phyloP scores from a whole-genome alignment of 2,113 vertebrate genomes.

The Pithys albifrons region DNA sequence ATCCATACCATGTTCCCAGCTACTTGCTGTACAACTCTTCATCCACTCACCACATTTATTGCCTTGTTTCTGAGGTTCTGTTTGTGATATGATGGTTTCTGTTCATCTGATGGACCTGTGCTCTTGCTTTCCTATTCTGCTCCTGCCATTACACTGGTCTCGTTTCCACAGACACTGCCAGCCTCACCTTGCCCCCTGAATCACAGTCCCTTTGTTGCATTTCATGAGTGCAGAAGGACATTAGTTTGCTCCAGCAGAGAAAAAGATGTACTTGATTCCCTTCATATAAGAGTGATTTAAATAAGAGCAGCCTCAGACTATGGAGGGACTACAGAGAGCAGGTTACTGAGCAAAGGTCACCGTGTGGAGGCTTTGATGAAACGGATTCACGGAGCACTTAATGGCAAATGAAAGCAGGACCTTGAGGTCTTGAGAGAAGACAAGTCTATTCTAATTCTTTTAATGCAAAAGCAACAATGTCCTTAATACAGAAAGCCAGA shows the following conservation, averaged over 20 bases:
- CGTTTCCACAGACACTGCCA: constrained; percentile 24
- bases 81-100: background rate
- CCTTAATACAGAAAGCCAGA: background rate
- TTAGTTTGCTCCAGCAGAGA: constrained; percentile 2
- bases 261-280: background rate
- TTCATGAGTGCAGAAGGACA: background rate
- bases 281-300: background rate
- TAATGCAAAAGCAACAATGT: background rate
- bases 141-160: background rate
- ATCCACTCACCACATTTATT: background rate
- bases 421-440: background rate
- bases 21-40: background rate
- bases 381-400: background rate
- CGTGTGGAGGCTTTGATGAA: background rate
- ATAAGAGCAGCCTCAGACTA: background rate
- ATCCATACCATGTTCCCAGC: background rate
- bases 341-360: background rate
- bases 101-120: background rate
- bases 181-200: background rate
- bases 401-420: background rate
- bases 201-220: background rate
- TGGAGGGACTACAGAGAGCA: background rate
- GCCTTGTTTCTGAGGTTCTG: background rate
- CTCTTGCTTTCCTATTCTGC: background rate
- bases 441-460: background rate